Conservation (phyloP, 2,888 invertebrate genomes). For the Melanostoma mellinum region DNA sequence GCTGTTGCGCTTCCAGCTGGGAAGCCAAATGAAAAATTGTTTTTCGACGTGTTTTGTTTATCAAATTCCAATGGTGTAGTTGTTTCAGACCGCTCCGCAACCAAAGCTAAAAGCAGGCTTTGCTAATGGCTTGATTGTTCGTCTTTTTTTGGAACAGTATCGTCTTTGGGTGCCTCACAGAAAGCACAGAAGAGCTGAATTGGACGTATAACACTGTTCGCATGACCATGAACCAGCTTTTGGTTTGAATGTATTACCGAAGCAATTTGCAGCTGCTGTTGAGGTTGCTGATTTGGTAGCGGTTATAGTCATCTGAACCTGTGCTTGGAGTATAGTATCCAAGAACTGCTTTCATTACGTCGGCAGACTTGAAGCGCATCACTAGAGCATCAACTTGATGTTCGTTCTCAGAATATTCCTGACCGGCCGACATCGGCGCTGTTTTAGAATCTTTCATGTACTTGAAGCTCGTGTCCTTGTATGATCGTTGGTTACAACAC, state of each 20-base stretch:
- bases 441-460: constrained; percentile 83
- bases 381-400: constrained; percentile 88
- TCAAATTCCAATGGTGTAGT: constrained; percentile 50
- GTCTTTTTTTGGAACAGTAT: constrained; percentile 64
- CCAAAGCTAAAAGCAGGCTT: constrained; percentile 78
- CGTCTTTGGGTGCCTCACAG: no score
- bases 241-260: constrained; percentile 78
- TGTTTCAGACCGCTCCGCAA: constrained; percentile 73
- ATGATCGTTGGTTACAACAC: constrained; percentile 86
- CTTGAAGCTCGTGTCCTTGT: constrained; percentile 84
- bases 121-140: constrained; percentile 67
- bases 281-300: constrained; percentile 50
- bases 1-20: constrained; percentile 28
- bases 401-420: constrained; percentile 90
- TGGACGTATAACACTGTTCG: no score
- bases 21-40: constrained; percentile 81
- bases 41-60: constrained; percentile 27
- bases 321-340: constrained; percentile 82
- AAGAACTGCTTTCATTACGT: no score
- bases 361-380: constrained; percentile 90
- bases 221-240: no score
- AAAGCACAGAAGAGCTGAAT: no score
- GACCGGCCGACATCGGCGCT: constrained; percentile 86
- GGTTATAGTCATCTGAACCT: constrained; percentile 82
- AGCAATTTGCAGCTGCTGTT: constrained; percentile 77